Evolutionary conservation across 2,113 vertebrate genomes (phyloP), one percentile per base, ranked within the genome.

Genomic region (Pholis gunnellus): DNA sequence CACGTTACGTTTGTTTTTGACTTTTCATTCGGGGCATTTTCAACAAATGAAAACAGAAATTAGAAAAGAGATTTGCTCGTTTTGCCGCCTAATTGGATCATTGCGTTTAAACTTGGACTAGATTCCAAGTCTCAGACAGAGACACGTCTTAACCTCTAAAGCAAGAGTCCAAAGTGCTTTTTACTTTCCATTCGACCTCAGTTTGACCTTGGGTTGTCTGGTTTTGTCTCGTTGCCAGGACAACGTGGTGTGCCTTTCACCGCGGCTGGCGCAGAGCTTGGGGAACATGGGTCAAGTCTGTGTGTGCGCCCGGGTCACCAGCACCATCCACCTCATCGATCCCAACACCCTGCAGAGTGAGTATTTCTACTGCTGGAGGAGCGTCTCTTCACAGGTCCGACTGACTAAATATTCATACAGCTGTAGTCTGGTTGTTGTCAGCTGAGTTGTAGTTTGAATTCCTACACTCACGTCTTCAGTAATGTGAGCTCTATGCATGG

Each of bases 221-320:
- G 50, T 75, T 2, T n/a, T 84, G 20, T 77, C 75, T 63, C 80
- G 87, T 94, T 81, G 13, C 82, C 77, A 99, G 98, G 98, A 99
- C 95, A 98, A 97, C 0, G 96, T 99, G 5, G 97, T 99, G 27
- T 99, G 98, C 80, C 95, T 99, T 73, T 96, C 98, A 10, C 97
- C 97, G 56, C 97, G 96, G 78, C 92, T 99, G 91, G 98, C 98
- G 0, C 98, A 99, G 91, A 98, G 97, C 29, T 93, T 99, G 79
- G 98, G 98, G 36, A 99, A 99, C 94, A 97, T 99, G 96, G 96
- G 94, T 84, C 98, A 99, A 91, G 96, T 99, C 87, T 99, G 98
- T 77, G 96, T 99, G 65, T 99, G 98, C 89, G 63, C 96, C 83
- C 93, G 97, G 4, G 97, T 99, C 69, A 99, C 97, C 44, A 99